Percentiles rank a stretch among this genome's conserved stretches.
phyloP scores from a whole-genome alignment of 2,888 invertebrate genomes.

The Conchocele bisecta region DNA sequence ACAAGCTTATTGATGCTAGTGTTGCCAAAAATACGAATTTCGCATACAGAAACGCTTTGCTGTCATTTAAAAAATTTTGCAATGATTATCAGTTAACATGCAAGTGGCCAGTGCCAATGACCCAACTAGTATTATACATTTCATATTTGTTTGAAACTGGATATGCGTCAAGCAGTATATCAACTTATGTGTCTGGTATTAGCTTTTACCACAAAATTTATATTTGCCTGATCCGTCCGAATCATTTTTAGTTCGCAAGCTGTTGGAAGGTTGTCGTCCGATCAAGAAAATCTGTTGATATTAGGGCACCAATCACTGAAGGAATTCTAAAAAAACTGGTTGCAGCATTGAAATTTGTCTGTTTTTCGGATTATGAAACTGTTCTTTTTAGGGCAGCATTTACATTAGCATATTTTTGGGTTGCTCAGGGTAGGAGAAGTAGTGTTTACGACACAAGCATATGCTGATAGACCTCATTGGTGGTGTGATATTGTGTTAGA shows the following conservation, averaged over 20 bases:
- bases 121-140: constrained; percentile 11
- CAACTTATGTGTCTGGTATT: constrained; percentile 11
- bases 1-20: constrained; percentile 2
- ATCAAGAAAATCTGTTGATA: neutral
- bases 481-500: neutral
- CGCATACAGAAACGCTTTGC: constrained; percentile 3
- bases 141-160: neutral
- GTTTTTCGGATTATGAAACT: neutral
- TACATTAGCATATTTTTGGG: constrained; percentile 13
- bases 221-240: neutral
- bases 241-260: too few relatives aligned
- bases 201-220: constrained; percentile 13
- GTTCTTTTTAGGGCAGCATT: constrained; percentile 3
- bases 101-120: neutral
- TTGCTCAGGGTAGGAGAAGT: constrained; percentile 13
- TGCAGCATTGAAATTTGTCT: neutral
- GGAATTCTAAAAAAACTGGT: neutral
- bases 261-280: neutral
- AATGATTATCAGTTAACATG: neutral
- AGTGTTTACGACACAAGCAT: neutral
- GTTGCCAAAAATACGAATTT: neutral
- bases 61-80: neutral
- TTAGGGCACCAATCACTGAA: constrained; percentile 7
- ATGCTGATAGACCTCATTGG: neutral
- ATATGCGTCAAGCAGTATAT: neutral